Percentiles rank a stretch among this genome's conserved stretches.
phyloP scores from a whole-genome alignment of 2,113 vertebrate species.

The Poicephalus meyeri region DNA sequence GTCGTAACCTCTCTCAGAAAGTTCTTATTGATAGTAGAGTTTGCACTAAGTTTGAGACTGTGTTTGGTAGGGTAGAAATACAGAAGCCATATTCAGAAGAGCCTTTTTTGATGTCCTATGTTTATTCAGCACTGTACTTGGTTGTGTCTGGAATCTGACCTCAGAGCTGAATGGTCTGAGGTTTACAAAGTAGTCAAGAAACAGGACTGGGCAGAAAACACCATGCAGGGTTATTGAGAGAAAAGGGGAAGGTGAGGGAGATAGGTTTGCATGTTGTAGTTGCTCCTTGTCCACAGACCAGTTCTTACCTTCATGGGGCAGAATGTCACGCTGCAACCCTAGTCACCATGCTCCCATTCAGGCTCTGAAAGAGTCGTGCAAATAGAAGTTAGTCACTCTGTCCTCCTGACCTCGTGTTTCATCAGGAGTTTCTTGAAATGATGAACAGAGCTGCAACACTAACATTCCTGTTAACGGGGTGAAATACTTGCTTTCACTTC shows the following conservation, averaged over 20 bases:
- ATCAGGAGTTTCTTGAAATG: background rate
- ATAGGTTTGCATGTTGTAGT: background rate
- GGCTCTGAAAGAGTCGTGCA: background rate
- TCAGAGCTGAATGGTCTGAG: constrained; percentile 70
- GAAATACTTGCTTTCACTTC: background rate
- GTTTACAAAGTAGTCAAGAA: constrained; percentile 41
- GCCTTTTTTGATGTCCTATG: constrained; percentile 72
- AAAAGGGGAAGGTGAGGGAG: background rate
- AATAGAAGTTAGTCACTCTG: background rate
- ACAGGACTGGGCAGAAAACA: background rate
- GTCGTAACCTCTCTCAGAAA: constrained; percentile 17
- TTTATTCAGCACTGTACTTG: constrained; percentile 68
- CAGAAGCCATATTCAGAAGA: constrained; percentile 80
- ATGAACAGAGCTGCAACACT: background rate
- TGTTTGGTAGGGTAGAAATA: background rate
- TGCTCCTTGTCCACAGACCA: fast-evolving
- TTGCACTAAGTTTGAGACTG: constrained; percentile 14
- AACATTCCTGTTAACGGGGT: background rate
- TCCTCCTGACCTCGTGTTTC: background rate
- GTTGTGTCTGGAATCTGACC: constrained; percentile 70
- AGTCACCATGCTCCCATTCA: fast-evolving
- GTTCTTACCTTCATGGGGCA: fast-evolving
- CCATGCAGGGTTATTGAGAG: background rate
- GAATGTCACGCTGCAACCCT: fast-evolving
- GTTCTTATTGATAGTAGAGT: constrained; percentile 30